These are phyloP conservation scores for Brachylomia viminalis DNA, from an alignment of 2,888 invertebrate genomes.

Conservation along the genomic window DNA sequence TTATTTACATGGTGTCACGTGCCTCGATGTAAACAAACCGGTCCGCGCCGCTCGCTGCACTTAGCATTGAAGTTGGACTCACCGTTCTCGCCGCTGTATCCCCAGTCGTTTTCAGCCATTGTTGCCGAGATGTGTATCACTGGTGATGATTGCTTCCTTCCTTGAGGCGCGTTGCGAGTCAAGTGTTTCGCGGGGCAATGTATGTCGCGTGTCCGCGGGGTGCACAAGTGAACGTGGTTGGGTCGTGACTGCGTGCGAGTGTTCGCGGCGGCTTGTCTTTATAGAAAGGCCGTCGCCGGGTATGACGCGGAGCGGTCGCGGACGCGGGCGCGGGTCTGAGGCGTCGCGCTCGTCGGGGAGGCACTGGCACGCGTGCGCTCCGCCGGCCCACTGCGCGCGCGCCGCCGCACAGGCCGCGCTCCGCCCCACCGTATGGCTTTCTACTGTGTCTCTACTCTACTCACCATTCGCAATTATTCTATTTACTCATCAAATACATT, in stretches of 20 bases:
- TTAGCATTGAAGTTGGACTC: slow-evolving; percentile 77
- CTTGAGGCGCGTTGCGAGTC: slow-evolving; percentile 60
- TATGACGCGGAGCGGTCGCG: slow-evolving; percentile 71
- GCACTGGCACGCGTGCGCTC: slow-evolving; percentile 76
- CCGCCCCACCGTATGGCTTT: slow-evolving; percentile 75
- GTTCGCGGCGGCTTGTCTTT: slow-evolving; percentile 82
- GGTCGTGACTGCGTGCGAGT: slow-evolving; percentile 87
- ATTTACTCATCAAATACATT: slow-evolving; percentile 67
- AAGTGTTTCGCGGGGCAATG: slow-evolving; percentile 68
- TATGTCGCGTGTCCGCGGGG: slow-evolving; percentile 80
- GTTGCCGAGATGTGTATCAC: slow-evolving; percentile 75
- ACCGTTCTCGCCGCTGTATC: slow-evolving; percentile 91
- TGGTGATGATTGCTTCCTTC: slow-evolving; percentile 65
- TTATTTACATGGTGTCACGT: slow-evolving; percentile 85
- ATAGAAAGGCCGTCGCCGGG: slow-evolving; percentile 77
- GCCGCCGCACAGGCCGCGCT: slow-evolving; percentile 65
- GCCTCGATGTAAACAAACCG: slow-evolving; percentile 89
- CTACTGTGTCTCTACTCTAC: slow-evolving; percentile 85
- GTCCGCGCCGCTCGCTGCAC: slow-evolving; percentile 75
- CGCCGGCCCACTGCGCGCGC: slow-evolving; percentile 78
- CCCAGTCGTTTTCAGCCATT: slow-evolving; percentile 90
- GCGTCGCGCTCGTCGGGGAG: slow-evolving; percentile 69
- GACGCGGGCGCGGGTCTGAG: slow-evolving; percentile 64
- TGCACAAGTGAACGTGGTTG: slow-evolving; percentile 84
- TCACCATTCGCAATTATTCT: slow-evolving; percentile 78